A percentile compares a stretch with the other conserved stretches of the same genome.
phyloP scores from a whole-genome alignment of 2,113 vertebrate genomes.

The Elanus axillaris region DNA sequence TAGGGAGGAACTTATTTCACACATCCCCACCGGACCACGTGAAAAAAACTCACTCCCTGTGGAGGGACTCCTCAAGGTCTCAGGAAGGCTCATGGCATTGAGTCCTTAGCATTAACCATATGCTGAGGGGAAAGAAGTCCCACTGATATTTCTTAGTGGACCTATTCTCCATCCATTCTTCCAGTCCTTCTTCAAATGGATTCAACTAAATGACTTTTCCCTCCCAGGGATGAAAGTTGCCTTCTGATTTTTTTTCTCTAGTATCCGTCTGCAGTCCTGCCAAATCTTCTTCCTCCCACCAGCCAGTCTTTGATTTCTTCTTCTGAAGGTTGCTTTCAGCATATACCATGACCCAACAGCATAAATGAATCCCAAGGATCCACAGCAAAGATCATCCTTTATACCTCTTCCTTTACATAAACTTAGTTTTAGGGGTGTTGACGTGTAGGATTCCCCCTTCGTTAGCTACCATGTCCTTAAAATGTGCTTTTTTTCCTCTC shows the following conservation, averaged over 20 bases:
- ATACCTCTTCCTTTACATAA: neutral
- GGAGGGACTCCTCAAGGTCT: neutral
- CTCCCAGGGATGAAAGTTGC: neutral
- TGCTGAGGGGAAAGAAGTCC: neutral
- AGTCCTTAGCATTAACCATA: neutral
- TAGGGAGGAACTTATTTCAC: neutral
- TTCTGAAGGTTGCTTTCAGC: neutral
- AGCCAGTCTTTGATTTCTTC: neutral
- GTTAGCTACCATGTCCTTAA: neutral
- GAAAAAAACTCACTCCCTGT: neutral
- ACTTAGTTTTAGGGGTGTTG: neutral
- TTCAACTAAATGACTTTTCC: neutral
- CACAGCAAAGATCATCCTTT: neutral
- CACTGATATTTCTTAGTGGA: neutral
- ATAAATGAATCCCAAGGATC: neutral
- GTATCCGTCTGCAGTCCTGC: neutral
- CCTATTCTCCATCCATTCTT: neutral
- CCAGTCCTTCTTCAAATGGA: neutral
- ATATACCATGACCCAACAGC: neutral
- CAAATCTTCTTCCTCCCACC: neutral
- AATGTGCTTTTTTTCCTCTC: neutral
- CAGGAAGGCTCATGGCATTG: neutral
- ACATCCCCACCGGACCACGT: neutral
- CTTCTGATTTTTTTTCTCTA: neutral
- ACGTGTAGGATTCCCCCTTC: neutral